A percentile compares a stretch with the other conserved stretches of the same genome.
Conservation (phyloP, 2,888 invertebrate species). For the Gnatocerus cornutus region DNA sequence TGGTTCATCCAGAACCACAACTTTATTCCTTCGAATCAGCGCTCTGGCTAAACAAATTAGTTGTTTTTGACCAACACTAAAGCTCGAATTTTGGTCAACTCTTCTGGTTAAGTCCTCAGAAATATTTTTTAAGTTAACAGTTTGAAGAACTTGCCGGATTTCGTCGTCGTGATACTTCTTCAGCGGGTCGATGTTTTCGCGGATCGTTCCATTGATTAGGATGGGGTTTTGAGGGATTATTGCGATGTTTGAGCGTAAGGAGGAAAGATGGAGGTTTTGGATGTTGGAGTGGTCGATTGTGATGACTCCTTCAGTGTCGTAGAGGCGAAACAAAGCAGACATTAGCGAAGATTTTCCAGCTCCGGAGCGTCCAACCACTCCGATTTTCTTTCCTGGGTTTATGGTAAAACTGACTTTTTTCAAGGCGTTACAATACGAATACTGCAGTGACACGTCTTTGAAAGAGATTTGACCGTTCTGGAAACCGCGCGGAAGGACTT, state of each 20-base stretch:
- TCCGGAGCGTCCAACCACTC: slow-evolving; percentile 84
- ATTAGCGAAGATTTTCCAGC: slow-evolving; percentile 84
- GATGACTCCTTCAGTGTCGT: slow-evolving; percentile 82
- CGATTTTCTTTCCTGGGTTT: slow-evolving; percentile 79
- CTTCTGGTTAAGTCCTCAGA: neutral
- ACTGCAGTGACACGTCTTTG: neutral
- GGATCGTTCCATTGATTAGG: slow-evolving; percentile 85
- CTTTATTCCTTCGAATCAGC: slow-evolving; percentile 70
- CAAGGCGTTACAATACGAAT: slow-evolving; percentile 72
- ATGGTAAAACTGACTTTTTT: slow-evolving; percentile 78
- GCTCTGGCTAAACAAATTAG: slow-evolving; percentile 74
- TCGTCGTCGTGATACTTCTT: slow-evolving; percentile 73
- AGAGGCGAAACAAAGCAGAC: slow-evolving; percentile 83
- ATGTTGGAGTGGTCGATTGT: slow-evolving; percentile 83
- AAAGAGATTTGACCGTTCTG: neutral
- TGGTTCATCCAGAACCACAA: slow-evolving; percentile 74
- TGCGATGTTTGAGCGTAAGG: slow-evolving; percentile 81
- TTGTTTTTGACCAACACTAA: slow-evolving; percentile 65
- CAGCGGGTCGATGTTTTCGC: slow-evolving; percentile 90
- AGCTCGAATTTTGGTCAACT: neutral
- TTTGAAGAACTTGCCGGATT: neutral
- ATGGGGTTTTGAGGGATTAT: slow-evolving; percentile 89
- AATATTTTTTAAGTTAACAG: neutral
- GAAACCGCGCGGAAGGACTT: too few species aligned
- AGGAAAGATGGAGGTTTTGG: slow-evolving; percentile 78